A percentile compares a stretch with the other conserved stretches of the same genome.
Conservation (phyloP, 2,888 invertebrate species). For the Cerastoderma edule region DNA sequence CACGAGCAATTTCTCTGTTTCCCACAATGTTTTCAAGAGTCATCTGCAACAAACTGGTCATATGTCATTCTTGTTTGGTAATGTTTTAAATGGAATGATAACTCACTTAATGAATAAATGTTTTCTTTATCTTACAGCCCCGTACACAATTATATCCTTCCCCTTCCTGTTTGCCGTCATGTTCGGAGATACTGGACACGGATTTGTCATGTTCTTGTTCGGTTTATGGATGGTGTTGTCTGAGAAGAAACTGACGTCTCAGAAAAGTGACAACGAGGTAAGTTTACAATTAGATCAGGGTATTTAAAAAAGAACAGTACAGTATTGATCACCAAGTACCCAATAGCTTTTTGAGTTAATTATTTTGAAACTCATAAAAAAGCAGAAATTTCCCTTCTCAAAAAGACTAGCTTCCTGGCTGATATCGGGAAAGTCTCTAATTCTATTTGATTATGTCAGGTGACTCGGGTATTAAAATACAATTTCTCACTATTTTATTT, state of each 20-base stretch:
- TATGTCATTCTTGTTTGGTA: too few relatives aligned
- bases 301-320: too few relatives aligned
- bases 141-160: constrained; percentile 98
- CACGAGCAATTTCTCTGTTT: neutral
- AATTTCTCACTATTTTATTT: too few relatives aligned
- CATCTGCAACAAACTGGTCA: neutral
- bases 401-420: too few relatives aligned
- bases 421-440: too few relatives aligned
- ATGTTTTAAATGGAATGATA: neutral
- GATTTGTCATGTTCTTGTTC: constrained; percentile 94
- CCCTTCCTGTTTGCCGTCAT: constrained; percentile 99
- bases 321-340: too few relatives aligned
- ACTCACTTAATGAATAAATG: neutral
- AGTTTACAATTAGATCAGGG: neutral
- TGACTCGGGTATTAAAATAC: too few relatives aligned
- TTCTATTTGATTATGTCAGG: too few relatives aligned
- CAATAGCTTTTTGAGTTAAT: too few relatives aligned
- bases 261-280: constrained; percentile 95
- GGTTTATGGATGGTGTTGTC: constrained; percentile 97
- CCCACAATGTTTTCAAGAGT: neutral
- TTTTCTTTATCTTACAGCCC: constrained; percentile 87
- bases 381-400: too few relatives aligned
- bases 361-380: too few relatives aligned
- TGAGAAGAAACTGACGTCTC: constrained; percentile 94
- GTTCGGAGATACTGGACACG: constrained; percentile 99